phyloP scores from a whole-genome alignment of 2,888 invertebrate species.

The Odontomyia ornata region DNA sequence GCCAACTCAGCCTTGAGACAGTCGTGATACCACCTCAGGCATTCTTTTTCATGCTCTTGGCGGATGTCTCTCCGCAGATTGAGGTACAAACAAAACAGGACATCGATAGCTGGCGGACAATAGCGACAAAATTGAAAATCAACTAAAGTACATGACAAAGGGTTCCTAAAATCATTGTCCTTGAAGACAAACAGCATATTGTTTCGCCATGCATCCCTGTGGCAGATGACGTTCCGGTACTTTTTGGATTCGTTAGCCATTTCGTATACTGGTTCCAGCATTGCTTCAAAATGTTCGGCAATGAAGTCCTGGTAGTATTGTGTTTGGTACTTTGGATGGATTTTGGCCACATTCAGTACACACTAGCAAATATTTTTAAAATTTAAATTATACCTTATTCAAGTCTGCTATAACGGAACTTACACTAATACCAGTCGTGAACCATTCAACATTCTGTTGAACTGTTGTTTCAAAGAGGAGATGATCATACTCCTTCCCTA shows the following conservation, averaged over 20 bases:
- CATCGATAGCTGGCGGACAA: slow-evolving; percentile 67
- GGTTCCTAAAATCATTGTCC: slow-evolving; percentile 53
- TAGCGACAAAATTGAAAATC: slow-evolving; percentile 70
- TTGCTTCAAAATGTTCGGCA: slow-evolving; percentile 52
- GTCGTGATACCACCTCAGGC: slow-evolving; percentile 64
- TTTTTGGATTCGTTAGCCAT: slow-evolving; percentile 56
- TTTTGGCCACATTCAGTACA: slow-evolving; percentile 55
- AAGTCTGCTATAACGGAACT: too few species aligned
- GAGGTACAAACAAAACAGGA: slow-evolving; percentile 65
- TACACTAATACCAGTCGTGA: slow-evolving; percentile 56
- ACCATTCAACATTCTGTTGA: slow-evolving; percentile 54
- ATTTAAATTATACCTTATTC: neutral
- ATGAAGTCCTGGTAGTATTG: slow-evolving; percentile 54
- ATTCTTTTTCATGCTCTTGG: slow-evolving; percentile 56
- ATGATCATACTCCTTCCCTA: slow-evolving; percentile 54
- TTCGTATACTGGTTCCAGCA: slow-evolving; percentile 53
- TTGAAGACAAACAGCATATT: slow-evolving; percentile 60
- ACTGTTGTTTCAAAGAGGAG: slow-evolving; percentile 56
- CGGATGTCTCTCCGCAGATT: slow-evolving; percentile 62
- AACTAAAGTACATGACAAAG: slow-evolving; percentile 65
- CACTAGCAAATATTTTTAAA: slow-evolving; percentile 53
- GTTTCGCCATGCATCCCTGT: slow-evolving; percentile 62
- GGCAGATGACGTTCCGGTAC: slow-evolving; percentile 64
- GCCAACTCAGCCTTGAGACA: slow-evolving; percentile 55
- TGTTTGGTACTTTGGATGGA: slow-evolving; percentile 56